Conservation (phyloP, 2,797 vertebrate species). For the Acridotheres tristis region DNA sequence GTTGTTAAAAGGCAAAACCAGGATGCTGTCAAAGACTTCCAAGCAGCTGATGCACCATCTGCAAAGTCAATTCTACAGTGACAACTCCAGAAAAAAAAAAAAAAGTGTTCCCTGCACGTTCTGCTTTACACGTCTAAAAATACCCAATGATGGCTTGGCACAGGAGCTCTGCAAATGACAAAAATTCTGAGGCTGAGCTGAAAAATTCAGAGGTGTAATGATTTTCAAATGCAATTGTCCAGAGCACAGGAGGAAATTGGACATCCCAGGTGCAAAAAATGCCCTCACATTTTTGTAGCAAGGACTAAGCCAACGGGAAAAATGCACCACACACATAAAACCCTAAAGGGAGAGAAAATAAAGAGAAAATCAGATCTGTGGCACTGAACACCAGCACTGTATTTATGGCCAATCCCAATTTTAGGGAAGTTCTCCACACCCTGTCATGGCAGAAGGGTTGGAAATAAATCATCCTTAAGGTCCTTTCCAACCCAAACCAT, state of each 20-base stretch:
- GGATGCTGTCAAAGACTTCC: not conserved
- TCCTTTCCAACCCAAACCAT: not conserved
- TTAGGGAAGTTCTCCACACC: not conserved
- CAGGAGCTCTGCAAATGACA: not conserved
- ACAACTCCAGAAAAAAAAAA: not conserved
- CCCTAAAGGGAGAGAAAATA: not conserved
- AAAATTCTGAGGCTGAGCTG: not conserved
- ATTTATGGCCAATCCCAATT: not conserved
- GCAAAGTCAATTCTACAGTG: not conserved
- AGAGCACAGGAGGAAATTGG: not conserved
- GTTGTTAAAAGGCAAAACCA: not conserved
- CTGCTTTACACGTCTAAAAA: not conserved
- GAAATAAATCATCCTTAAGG: not conserved
- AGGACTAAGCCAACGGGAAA: not conserved
- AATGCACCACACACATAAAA: not conserved
- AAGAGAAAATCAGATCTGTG: not conserved
- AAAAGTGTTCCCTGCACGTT: not conserved
- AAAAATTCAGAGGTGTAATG: fast-evolving
- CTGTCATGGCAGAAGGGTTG: fast-evolving
- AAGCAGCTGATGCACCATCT: not conserved
- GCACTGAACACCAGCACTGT: not conserved
- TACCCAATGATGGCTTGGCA: not conserved
- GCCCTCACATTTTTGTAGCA: not conserved
- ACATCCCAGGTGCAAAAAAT: not conserved
- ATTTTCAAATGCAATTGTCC: not conserved